A percentile compares a stretch with the other conserved stretches of the same genome.
Evolutionary conservation across 1,140 invertebrate genomes (phyloP).

Genomic region (Agrypnia vestita): DNA sequence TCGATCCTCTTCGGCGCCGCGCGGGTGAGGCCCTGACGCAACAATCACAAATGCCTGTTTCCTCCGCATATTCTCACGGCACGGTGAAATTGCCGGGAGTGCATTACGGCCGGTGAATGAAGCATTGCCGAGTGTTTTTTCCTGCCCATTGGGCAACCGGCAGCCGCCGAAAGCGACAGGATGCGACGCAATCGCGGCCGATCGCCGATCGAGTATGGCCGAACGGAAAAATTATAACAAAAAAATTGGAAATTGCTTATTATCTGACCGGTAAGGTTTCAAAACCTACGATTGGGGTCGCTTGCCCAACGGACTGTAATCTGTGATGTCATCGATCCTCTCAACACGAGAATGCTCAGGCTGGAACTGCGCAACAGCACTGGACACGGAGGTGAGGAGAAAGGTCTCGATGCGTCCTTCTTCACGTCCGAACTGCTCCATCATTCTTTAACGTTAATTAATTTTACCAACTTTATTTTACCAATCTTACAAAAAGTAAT

Average conservation of each 20-base stretch:
- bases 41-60: neutral
- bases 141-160: conserved; percentile 7
- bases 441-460: too few relatives aligned
- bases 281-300: conserved; percentile 52
- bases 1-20: neutral
- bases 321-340: conserved; percentile 57
- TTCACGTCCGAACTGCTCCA: too few relatives aligned
- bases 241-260: conserved; percentile 52
- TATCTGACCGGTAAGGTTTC: conserved; percentile 50
- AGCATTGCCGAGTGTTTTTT: conserved; percentile 24
- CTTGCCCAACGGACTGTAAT: conserved; percentile 55
- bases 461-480: too few relatives aligned
- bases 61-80: conserved; percentile 40
- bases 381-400: neutral
- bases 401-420: too few relatives aligned
- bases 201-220: conserved; percentile 28
- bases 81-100: conserved; percentile 32
- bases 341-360: conserved; percentile 17
- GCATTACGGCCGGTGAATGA: conserved; percentile 42
- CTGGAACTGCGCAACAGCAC: conserved; percentile 12
- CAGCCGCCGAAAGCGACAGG: conserved; percentile 27
- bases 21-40: neutral
- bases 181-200: conserved; percentile 38
- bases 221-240: conserved; percentile 41
- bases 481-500: too few relatives aligned